Evolutionary conservation across 2,113 vertebrate species (phyloP).

Genomic region (Labrus mixtus): DNA sequence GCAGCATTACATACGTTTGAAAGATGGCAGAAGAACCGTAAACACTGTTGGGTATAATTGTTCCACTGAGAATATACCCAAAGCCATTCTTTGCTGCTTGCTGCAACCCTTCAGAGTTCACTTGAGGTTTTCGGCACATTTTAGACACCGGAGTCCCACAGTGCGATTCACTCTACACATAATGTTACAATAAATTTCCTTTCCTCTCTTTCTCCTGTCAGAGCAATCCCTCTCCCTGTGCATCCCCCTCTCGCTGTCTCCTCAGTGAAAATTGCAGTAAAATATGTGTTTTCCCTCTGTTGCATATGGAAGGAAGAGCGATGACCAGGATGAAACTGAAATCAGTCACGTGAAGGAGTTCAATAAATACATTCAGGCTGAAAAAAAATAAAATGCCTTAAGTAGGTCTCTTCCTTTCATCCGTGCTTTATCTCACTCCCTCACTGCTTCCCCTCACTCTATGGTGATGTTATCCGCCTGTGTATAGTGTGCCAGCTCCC

Average conservation of each 20-base stretch:
- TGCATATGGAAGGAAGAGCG: conserved; percentile 43
- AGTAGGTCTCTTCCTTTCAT: conserved; percentile 56
- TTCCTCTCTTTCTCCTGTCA: conserved; percentile 35
- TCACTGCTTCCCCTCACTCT: conserved; percentile 19
- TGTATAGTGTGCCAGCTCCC: conserved; percentile 64
- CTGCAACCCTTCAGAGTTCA: conserved; percentile 1
- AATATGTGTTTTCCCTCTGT: conserved; percentile 45
- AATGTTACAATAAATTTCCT: conserved; percentile 44
- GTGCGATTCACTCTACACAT: conserved; percentile 38
- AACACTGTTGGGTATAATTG: conserved; percentile 20
- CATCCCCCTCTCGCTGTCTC: conserved; percentile 37
- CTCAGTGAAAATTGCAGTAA: conserved; percentile 45
- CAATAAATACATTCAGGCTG: conserved; percentile 65
- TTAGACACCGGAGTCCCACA: background rate
- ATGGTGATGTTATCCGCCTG: conserved; percentile 3
- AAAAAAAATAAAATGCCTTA: conserved; percentile 24
- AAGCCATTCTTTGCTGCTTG: conserved; percentile 24
- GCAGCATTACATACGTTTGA: background rate
- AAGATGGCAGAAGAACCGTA: background rate
- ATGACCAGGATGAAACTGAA: conserved; percentile 45
- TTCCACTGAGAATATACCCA: conserved; percentile 8
- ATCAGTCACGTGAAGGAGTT: conserved; percentile 64
- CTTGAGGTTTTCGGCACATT: conserved; percentile 37
- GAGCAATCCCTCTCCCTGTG: conserved; percentile 51
- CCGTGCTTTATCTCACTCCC: conserved; percentile 30